Evolutionary conservation across 2,113 vertebrate species (phyloP).

Genomic region (Quiscalus mexicanus): DNA sequence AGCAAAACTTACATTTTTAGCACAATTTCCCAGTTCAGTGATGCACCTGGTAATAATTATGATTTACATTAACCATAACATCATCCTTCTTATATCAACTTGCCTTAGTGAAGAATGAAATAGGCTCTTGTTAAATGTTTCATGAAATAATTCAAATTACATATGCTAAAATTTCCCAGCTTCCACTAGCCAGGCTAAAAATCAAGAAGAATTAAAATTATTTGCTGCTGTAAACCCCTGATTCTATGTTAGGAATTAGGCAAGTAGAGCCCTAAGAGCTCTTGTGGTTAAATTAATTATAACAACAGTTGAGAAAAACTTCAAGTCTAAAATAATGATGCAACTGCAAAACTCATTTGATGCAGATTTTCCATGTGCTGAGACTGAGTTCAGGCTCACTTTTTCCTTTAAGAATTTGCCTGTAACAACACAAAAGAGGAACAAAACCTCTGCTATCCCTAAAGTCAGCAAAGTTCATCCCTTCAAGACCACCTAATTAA

Average conservation of each 20-base stretch:
- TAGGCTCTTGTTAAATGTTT: slow-evolving; percentile 47
- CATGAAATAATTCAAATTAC: slow-evolving; percentile 55
- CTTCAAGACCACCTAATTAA: slow-evolving; percentile 32
- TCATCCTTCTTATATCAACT: slow-evolving; percentile 37
- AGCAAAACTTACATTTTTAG: slow-evolving; percentile 60
- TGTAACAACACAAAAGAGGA: not conserved
- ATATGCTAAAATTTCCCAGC: slow-evolving; percentile 11
- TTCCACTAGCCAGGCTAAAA: not conserved
- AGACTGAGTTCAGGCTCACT: not conserved
- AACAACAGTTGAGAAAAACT: not conserved
- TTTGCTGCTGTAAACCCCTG: not conserved
- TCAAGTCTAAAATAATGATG: not conserved
- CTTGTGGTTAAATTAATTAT: not conserved
- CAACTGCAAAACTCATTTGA: not conserved
- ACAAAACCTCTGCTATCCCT: not conserved
- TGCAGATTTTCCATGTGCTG: not conserved
- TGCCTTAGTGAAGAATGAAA: slow-evolving; percentile 46
- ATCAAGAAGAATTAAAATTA: slow-evolving; percentile 16
- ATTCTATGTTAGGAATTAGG: not conserved
- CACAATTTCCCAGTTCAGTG: slow-evolving; percentile 57
- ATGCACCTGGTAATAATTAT: slow-evolving; percentile 62
- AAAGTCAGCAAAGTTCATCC: not conserved
- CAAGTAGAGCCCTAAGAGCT: not conserved
- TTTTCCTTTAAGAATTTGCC: not conserved
- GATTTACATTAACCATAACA: slow-evolving; percentile 50